Evolutionary conservation across 2,888 invertebrate species (phyloP).

Genomic region (Drosophila leonis): DNA sequence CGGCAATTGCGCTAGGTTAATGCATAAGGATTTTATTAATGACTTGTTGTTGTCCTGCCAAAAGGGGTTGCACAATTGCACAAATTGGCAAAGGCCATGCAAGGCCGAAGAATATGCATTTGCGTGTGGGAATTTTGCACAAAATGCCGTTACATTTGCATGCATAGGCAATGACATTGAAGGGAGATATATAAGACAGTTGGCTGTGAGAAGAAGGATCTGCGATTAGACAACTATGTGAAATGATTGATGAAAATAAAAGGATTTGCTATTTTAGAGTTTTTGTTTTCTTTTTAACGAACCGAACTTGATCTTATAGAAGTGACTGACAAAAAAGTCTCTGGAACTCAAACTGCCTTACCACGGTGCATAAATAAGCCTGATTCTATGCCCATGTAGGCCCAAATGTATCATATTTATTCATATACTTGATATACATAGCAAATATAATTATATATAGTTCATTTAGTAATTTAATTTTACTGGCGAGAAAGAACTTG

Average conservation of each 20-base stretch:
- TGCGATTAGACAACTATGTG: background rate
- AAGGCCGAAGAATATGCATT: slow-evolving; percentile 17
- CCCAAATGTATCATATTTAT: no score
- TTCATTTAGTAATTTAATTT: no score
- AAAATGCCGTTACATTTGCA: slow-evolving; percentile 59
- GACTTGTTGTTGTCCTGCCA: slow-evolving; percentile 25
- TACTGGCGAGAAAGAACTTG: no score
- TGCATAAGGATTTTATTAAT: slow-evolving; percentile 58
- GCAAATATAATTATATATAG: no score
- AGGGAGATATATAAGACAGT: background rate
- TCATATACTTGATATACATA: no score
- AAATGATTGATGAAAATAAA: slow-evolving; percentile 13
- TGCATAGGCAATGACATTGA: background rate
- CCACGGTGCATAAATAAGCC: no score
- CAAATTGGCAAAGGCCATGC: slow-evolving; percentile 44
- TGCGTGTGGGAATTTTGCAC: slow-evolving; percentile 52
- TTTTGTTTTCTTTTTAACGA: background rate
- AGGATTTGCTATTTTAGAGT: background rate
- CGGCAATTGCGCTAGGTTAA: slow-evolving; percentile 64
- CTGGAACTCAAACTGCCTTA: no score
- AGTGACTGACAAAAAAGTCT: no score
- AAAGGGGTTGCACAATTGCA: slow-evolving; percentile 48
- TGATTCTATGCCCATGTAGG: no score
- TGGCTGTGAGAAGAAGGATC: background rate
- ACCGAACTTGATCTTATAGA: no score